Percentiles rank a stretch among this genome's conserved stretches.
These are phyloP conservation scores for Leptura quadrifasciata DNA, from an alignment of 2,888 invertebrate genomes.

Conservation along the genomic window DNA sequence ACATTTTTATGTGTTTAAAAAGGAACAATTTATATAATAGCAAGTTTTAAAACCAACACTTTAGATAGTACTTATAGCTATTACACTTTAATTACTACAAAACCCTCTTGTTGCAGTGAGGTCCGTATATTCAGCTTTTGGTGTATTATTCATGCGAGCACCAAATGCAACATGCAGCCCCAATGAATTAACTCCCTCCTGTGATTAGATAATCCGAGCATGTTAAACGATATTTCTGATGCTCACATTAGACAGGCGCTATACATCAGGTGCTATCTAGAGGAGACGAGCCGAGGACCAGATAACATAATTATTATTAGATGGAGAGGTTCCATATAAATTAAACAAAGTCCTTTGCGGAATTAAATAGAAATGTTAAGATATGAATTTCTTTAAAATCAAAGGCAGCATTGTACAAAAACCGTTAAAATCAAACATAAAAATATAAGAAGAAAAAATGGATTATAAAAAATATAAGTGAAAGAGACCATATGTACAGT, in stretches of 20 bases:
- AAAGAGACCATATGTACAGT: no score
- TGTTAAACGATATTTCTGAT: conserved; percentile 43
- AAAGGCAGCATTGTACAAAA: no score
- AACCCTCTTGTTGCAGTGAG: not conserved
- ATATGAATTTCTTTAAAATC: not conserved
- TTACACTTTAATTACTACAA: not conserved
- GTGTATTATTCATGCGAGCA: not conserved
- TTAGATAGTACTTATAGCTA: not conserved
- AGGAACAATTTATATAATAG: no score
- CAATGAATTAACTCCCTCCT: conserved; percentile 40
- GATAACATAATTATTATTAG: conserved; percentile 6
- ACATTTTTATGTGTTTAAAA: no score
- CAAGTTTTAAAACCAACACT: not conserved
- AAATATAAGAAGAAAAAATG: no score
- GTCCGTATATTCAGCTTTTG: not conserved
- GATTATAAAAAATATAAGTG: no score
- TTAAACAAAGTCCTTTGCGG: conserved; percentile 7
- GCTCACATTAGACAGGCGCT: conserved; percentile 7
- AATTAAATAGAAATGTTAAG: conserved; percentile 1
- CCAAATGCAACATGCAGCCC: conserved; percentile 41
- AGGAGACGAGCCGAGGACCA: not conserved
- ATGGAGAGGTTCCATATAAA: conserved; percentile 3
- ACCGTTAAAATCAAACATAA: no score
- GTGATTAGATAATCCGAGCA: conserved; percentile 41
- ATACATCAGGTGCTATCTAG: conserved; percentile 6